phyloP scores from a whole-genome alignment of 35 echinoderm and acorn worm genomes.

The Hemicentrotus pulcherrimus region DNA sequence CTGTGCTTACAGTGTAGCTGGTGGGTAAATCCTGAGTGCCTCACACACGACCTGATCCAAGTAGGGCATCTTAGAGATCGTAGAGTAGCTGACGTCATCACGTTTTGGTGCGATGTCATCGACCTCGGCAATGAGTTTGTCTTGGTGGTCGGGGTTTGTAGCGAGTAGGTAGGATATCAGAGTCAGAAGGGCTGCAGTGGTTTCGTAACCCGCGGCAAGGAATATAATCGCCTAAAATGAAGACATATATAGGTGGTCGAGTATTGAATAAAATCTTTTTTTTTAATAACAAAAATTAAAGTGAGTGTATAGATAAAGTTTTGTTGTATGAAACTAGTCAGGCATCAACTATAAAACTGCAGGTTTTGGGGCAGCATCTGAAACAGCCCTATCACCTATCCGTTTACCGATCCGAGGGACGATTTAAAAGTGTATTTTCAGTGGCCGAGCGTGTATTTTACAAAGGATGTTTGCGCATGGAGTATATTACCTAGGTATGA shows the following conservation, averaged over 20 bases:
- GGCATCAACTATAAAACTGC: not conserved
- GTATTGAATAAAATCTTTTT: too few species aligned
- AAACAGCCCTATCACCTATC: not conserved
- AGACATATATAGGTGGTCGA: not conserved
- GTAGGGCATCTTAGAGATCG: constrained; percentile 72
- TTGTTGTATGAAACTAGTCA: not conserved
- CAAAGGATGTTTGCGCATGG: not conserved
- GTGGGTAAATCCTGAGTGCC: constrained; percentile 64
- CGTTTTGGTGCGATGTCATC: constrained; percentile 50
- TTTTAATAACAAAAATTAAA: too few species aligned
- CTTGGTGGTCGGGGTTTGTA: constrained; percentile 61
- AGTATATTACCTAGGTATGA: too few species aligned
- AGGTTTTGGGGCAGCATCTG: not conserved
- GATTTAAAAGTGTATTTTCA: not conserved
- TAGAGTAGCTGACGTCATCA: constrained; percentile 59
- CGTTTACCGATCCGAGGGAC: not conserved
- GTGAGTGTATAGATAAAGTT: not conserved
- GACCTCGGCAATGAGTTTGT: constrained; percentile 71
- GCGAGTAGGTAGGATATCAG: constrained; percentile 64
- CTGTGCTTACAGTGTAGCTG: constrained; percentile 52
- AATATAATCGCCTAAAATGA: constrained; percentile 61
- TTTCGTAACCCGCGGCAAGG: constrained; percentile 78
- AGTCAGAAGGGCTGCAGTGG: constrained; percentile 48
- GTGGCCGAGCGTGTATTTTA: not conserved
- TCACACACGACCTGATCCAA: constrained; percentile 69